Evolutionary conservation across 2,797 vertebrate genomes (phyloP).

Genomic region (Acrossocheilus fasciatus): DNA sequence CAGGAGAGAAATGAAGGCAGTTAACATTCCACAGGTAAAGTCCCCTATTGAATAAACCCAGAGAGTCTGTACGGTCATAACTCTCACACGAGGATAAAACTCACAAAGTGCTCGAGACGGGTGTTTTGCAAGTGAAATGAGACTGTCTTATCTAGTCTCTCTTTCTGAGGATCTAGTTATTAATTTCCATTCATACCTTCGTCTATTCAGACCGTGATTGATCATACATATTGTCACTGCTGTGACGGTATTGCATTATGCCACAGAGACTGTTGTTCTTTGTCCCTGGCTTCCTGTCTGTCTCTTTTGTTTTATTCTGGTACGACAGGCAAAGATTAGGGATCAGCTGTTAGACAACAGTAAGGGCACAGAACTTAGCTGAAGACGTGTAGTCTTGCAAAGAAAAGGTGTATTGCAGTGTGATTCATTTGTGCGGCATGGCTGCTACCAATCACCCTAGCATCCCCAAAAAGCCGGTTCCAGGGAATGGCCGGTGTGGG

Average conservation of each 20-base stretch:
- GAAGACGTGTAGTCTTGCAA: background rate
- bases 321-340: conserved; percentile 19
- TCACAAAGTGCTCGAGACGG: background rate
- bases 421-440: background rate
- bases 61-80: conserved; percentile 27
- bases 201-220: background rate
- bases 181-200: conserved; percentile 12
- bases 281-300: background rate
- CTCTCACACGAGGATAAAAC: conserved; percentile 7
- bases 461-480: conserved; percentile 37
- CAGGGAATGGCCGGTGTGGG: conserved; percentile 62
- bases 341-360: conserved; percentile 5
- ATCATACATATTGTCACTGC: conserved; percentile 11
- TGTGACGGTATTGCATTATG: background rate
- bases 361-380: background rate
- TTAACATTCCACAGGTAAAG: conserved; percentile 60
- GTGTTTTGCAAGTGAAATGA: conserved; percentile 19
- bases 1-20: conserved; percentile 30
- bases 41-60: conserved; percentile 42
- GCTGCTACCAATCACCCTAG: background rate
- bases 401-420: background rate
- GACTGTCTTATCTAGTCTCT: conserved; percentile 6
- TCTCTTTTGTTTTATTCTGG: conserved; percentile 14
- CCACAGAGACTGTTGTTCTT: background rate
- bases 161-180: background rate